Percentiles rank a stretch among this genome's conserved stretches.
These are phyloP conservation scores for Anas capensis DNA, from an alignment of 2,797 vertebrate species.

Conservation along the genomic window DNA sequence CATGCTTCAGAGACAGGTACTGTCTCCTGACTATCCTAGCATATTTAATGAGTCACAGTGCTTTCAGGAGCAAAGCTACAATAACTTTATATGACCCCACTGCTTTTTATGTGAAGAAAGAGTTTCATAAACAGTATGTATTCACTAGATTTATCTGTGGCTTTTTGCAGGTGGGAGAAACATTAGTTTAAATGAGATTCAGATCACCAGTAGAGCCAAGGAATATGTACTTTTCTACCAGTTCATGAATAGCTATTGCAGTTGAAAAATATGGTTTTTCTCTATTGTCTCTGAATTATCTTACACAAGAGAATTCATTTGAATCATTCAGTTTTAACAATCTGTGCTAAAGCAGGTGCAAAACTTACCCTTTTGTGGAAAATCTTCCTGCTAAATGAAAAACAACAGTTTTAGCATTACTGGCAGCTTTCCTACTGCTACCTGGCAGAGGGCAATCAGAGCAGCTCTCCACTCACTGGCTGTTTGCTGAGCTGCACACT, in stretches of 20 bases:
- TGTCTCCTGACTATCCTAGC: background rate
- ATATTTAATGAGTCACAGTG: background rate
- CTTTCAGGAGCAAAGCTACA: constrained; percentile 3
- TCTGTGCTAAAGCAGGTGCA: constrained; percentile 1
- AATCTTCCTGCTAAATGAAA: background rate
- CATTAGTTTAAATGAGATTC: background rate
- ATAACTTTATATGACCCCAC: background rate
- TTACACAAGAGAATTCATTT: constrained; percentile 1
- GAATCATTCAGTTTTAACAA: background rate
- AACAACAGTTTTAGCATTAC: background rate
- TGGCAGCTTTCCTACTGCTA: background rate
- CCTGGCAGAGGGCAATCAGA: background rate
- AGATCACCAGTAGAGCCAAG: background rate
- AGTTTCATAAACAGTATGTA: background rate
- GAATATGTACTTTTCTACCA: background rate
- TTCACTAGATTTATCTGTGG: background rate
- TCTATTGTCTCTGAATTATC: background rate
- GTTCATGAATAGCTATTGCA: background rate
- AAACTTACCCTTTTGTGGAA: background rate
- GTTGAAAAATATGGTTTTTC: background rate
- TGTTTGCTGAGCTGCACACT: background rate
- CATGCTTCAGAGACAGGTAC: background rate
- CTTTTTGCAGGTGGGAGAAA: constrained; percentile 27
- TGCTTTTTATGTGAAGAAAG: background rate
- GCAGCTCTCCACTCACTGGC: background rate